Base-by-base conservation (phyloP, 2,888 invertebrate species). In the Priapulus caudatus region DNA sequence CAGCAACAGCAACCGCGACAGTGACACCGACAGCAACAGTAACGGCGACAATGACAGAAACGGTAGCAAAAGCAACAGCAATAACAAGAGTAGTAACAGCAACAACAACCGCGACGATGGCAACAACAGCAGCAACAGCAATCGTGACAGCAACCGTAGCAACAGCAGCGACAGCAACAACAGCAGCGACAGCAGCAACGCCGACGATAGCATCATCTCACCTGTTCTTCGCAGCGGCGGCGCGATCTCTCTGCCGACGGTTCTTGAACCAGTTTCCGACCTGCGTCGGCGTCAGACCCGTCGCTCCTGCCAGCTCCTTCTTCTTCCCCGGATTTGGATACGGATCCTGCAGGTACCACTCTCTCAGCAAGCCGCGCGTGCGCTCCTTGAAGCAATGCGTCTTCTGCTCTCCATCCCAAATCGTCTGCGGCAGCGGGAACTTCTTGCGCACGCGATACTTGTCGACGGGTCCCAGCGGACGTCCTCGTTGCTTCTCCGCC, bases 341-440 rank as follows among this genome's bases (percentile, higher is more conserved):
- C n/a, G 89, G 88, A 74, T 89, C 95, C 75, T 92, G 90, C 52
- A 95, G 81, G 73, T 98, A 98, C 92, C 95, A 97, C 77, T 98
- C 97, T 57, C 97, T 76, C 60, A 98, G 78, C 61, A 95, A 77
- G 64, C 90, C 89, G 61, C 97, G 76, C 68, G 97, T 97, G 59
- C 93, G 77, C 61, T 74, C 74, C 65, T 91, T 91, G 74, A 91
- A 92, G 72, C 91, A 92, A 69, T 92, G 91, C 15, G 89, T 91
- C 74, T 91, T 92, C 73, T 91, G 90, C 67, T 92, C 91, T 46
- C 91, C 91, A 72, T 91, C 91, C 90, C 90, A 91, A 61, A 91
- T 91, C 47, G 89, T 91, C 49, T 87, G 75, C 45, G 90, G 90
- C 67, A 90, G 72, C 1, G 91, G 91, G 66, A 86, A 90, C 80